Evolutionary conservation across 2,797 vertebrate genomes (phyloP).

Genomic region (Catostomus latipinnis): DNA sequence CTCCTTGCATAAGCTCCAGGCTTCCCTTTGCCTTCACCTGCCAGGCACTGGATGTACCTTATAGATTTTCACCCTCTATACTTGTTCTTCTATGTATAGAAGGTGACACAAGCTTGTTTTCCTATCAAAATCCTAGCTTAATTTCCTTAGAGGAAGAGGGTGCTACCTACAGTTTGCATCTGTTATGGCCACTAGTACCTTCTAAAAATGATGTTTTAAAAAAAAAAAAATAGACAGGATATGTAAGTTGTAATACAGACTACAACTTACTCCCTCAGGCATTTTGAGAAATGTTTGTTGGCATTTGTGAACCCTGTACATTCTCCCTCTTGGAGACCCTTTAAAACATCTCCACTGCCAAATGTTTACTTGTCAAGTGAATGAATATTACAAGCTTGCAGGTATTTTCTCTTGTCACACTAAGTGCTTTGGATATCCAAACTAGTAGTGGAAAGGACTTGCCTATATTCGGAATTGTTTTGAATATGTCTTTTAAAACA

Average conservation of each 20-base stretch:
- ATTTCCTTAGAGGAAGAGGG: background rate
- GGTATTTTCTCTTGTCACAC: conserved; percentile 36
- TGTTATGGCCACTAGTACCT: background rate
- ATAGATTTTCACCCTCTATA: conserved; percentile 56
- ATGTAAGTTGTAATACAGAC: background rate
- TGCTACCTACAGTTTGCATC: too few species aligned
- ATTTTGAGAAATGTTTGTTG: background rate
- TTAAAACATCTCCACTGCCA: conserved; percentile 71
- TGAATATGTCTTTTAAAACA: conserved; percentile 2
- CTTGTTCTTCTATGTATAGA: conserved; percentile 13
- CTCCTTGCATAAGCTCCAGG: conserved; percentile 75
- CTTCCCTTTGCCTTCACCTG: conserved; percentile 52
- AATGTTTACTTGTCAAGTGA: conserved; percentile 56
- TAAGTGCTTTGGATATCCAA: conserved; percentile 45
- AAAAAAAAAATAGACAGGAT: background rate
- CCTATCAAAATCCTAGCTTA: background rate
- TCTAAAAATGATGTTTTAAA: background rate
- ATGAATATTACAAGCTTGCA: conserved; percentile 28
- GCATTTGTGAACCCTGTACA: conserved; percentile 7
- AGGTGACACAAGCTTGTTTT: background rate
- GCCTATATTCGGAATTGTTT: conserved; percentile 37
- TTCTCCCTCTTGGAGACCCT: conserved; percentile 43
- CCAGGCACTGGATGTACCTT: conserved; percentile 55
- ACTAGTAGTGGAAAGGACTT: conserved; percentile 3
- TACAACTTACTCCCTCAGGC: background rate